Evolutionary conservation across 2,888 invertebrate species (phyloP).

Genomic region (Leptinotarsa peninsularis): DNA sequence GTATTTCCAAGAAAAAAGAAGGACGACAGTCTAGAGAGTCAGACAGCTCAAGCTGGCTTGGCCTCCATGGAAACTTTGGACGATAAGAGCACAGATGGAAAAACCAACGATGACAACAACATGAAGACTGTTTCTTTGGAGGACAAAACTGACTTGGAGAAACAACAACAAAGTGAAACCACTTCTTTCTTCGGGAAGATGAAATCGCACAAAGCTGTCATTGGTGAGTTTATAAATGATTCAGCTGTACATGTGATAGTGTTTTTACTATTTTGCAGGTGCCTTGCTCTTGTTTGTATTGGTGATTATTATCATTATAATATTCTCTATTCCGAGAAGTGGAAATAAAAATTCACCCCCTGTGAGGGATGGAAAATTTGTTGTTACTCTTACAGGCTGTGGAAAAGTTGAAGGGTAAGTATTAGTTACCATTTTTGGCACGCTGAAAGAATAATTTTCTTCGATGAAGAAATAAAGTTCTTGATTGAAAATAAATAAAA

Average conservation of each 20-base stretch:
- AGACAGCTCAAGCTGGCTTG: slow-evolving; percentile 73
- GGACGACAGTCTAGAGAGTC: slow-evolving; percentile 62
- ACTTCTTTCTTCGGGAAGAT: slow-evolving; percentile 71
- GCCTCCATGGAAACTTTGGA: slow-evolving; percentile 87
- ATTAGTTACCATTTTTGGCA: no score
- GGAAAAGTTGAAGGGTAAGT: slow-evolving; percentile 82
- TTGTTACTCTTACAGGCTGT: slow-evolving; percentile 81
- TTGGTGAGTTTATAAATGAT: slow-evolving; percentile 66
- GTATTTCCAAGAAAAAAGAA: slow-evolving; percentile 68
- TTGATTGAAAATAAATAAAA: no score
- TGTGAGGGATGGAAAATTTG: slow-evolving; percentile 78
- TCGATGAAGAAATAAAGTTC: no score
- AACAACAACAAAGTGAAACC: slow-evolving; percentile 64
- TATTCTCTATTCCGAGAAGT: slow-evolving; percentile 72
- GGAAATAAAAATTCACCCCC: slow-evolving; percentile 69
- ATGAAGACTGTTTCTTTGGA: slow-evolving; percentile 80
- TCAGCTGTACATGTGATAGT: background rate
- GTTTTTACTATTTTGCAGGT: slow-evolving; percentile 54
- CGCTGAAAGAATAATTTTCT: no score
- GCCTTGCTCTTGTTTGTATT: slow-evolving; percentile 73
- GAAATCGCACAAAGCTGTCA: slow-evolving; percentile 76
- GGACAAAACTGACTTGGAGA: slow-evolving; percentile 70
- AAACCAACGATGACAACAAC: slow-evolving; percentile 72
- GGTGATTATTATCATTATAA: slow-evolving; percentile 73
- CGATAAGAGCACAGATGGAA: slow-evolving; percentile 76